Evolutionary conservation across 2,113 vertebrate species (phyloP).

Genomic region (Forbesichthys agassizii): DNA sequence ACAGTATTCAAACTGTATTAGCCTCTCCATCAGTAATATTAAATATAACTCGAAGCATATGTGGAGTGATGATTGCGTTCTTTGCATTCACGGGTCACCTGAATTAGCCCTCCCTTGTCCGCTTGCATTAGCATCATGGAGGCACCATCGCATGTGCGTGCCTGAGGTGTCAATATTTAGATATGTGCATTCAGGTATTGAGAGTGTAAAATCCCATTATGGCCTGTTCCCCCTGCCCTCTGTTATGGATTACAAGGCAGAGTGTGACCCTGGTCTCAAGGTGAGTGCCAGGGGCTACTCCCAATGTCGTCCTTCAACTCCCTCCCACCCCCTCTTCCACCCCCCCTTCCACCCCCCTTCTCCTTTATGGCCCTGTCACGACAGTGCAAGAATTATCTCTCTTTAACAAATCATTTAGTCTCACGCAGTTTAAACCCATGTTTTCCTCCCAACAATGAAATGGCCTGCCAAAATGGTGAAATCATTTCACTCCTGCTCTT

Average conservation of each 20-base stretch:
- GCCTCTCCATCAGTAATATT: too few relatives aligned
- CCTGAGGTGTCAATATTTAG: too few relatives aligned
- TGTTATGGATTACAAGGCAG: slow-evolving; percentile 71
- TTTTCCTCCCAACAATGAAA: slow-evolving; percentile 39
- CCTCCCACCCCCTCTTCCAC: slow-evolving; percentile 5
- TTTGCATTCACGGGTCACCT: too few relatives aligned
- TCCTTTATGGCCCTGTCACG: slow-evolving; percentile 41
- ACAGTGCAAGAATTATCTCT: slow-evolving; percentile 50
- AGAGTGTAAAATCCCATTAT: too few relatives aligned
- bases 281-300: slow-evolving; percentile 65
- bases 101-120: too few relatives aligned
- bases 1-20: too few relatives aligned
- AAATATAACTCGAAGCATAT: too few relatives aligned
- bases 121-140: too few relatives aligned
- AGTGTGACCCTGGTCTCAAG: slow-evolving; percentile 69
- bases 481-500: slow-evolving; percentile 4
- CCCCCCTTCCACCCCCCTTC: slow-evolving; percentile 35
- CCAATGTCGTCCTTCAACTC: slow-evolving; percentile 54
- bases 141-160: too few relatives aligned
- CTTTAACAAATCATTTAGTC: slow-evolving; percentile 41
- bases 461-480: neutral
- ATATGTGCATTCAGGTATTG: too few relatives aligned
- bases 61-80: too few relatives aligned
- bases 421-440: slow-evolving; percentile 26
- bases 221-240: slow-evolving; percentile 13